Evolutionary conservation across 2,888 invertebrate genomes (phyloP).

Genomic region (Lepidocyrtoides sp.): DNA sequence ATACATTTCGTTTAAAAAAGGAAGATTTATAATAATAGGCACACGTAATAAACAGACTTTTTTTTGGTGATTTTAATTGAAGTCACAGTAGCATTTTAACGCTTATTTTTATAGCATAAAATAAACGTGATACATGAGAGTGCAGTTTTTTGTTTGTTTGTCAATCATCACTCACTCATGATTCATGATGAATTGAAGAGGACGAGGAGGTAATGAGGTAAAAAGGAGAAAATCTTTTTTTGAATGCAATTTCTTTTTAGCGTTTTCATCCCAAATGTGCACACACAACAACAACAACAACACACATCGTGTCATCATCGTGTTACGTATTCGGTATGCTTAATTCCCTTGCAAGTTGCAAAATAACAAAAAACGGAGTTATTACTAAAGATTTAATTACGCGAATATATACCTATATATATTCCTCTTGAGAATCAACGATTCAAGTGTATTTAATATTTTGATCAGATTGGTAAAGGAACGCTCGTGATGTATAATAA

Average conservation of each 20-base stretch:
- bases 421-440: background rate
- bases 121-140: constrained; percentile 70
- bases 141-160: constrained; percentile 63
- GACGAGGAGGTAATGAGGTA: constrained; percentile 37
- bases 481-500: constrained; percentile 57
- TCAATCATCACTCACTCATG: constrained; percentile 57
- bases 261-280: background rate
- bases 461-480: background rate
- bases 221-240: constrained; percentile 70
- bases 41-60: constrained; percentile 32
- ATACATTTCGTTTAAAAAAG: constrained; percentile 20
- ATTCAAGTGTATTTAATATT: background rate
- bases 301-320: background rate
- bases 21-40: background rate
- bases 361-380: constrained; percentile 2
- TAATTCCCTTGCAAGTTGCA: background rate
- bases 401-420: constrained; percentile 11
- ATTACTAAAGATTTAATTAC: constrained; percentile 64
- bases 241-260: constrained; percentile 25
- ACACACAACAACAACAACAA: too few relatives aligned
- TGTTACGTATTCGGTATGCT: background rate
- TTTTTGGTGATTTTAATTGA: constrained; percentile 68
- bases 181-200: constrained; percentile 41
- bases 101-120: background rate
- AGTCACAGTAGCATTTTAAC: constrained; percentile 57